Percentiles rank a stretch among this genome's conserved stretches.
Evolutionary conservation across 2,113 vertebrate genomes (phyloP).

Genomic region (rat (Rattus norvegicus)): GRCr8 NC_086026.1:116448001-116448500

Average conservation of each 20-base stretch:
- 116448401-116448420: neutral
- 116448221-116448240: neutral
- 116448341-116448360: neutral
- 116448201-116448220: neutral
- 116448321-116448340: neutral
- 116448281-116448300: neutral
- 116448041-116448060: slow-evolving; percentile 59
- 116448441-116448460: neutral
- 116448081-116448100: slow-evolving; percentile 41
- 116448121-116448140: neutral
- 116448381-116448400: neutral
- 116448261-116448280: neutral
- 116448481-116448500: neutral
- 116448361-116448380: neutral
- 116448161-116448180: neutral
- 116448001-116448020: slow-evolving; percentile 18
- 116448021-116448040: slow-evolving; percentile 52
- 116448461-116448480: neutral
- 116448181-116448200: neutral
- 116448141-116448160: neutral
- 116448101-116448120: neutral
- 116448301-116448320: neutral
- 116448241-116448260: neutral
- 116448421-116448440: neutral
- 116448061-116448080: slow-evolving; percentile 10